phyloP scores from a whole-genome alignment of 37 sponge, comb jelly and placozoan genomes.

The Chondrosia reniformis region DNA sequence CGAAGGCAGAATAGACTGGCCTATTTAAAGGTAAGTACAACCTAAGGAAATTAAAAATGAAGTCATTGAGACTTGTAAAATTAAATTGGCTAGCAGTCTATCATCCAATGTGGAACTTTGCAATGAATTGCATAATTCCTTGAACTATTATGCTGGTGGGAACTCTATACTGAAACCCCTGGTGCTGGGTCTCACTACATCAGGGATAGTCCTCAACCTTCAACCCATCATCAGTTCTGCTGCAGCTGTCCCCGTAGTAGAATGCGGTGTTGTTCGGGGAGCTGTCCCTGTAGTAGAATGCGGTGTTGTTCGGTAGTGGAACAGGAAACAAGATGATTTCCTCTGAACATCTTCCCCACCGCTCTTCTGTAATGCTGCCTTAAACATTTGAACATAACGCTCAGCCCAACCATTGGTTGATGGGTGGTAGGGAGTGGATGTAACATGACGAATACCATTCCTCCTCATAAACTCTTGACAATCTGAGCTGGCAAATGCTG shows the following conservation, averaged over 20 bases:
- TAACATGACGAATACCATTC: conserved; percentile 33
- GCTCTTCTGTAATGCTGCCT: conserved; percentile 19
- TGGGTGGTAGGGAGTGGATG: conserved; percentile 15
- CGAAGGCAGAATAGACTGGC: too few species aligned
- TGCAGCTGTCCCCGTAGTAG: too few species aligned
- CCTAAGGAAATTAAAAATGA: too few species aligned
- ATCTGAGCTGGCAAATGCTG: conserved; percentile 29
- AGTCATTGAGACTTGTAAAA: too few species aligned
- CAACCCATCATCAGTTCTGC: conserved; percentile 15
- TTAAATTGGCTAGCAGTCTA: too few species aligned
- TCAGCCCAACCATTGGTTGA: conserved; percentile 24
- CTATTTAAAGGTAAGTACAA: too few species aligned
- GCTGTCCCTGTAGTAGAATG: conserved; percentile 1
- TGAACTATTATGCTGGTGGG: too few species aligned
- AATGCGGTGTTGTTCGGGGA: too few species aligned
- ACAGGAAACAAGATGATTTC: neutral
- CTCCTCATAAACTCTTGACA: conserved; percentile 1
- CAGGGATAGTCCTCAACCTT: neutral
- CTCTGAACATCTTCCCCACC: neutral
- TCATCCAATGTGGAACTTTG: too few species aligned
- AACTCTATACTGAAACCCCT: too few species aligned
- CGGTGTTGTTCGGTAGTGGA: neutral
- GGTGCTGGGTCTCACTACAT: conserved; percentile 3
- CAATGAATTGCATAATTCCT: too few species aligned
- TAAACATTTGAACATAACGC: conserved; percentile 13